phyloP scores from a whole-genome alignment of 2,113 vertebrate genomes.

The Plestiodon gilberti region DNA sequence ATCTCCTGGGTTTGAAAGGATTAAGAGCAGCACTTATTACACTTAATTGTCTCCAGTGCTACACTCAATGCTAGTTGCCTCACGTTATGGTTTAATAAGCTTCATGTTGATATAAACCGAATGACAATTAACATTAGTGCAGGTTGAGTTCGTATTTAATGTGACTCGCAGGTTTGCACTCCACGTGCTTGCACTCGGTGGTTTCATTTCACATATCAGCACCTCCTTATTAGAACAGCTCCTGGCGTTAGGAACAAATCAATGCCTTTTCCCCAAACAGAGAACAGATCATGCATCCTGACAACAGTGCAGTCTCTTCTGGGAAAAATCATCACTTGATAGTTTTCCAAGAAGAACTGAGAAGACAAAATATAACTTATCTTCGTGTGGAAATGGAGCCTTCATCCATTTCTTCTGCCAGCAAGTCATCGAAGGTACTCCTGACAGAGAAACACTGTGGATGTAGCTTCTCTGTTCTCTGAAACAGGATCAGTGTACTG shows the following conservation, averaged over 20 bases:
- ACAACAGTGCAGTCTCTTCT: not conserved
- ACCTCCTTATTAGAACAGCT: constrained; percentile 17
- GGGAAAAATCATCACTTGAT: not conserved
- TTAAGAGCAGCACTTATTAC: constrained; percentile 74
- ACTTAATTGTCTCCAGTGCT: constrained; percentile 73
- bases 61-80: constrained; percentile 64
- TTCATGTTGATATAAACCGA: constrained; percentile 63
- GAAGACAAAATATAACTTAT: not conserved
- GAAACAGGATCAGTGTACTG: constrained; percentile 13
- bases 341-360: not conserved
- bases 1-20: constrained; percentile 69
- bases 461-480: not conserved
- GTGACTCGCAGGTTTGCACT: constrained; percentile 45
- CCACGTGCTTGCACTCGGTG: fast-evolving
- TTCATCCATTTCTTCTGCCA: too few species aligned
- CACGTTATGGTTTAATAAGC: constrained; percentile 77
- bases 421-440: fast-evolving
- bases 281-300: constrained; percentile 21
- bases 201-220: constrained; percentile 25
- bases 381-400: not conserved
- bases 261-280: constrained; percentile 43
- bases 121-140: constrained; percentile 61
- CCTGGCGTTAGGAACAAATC: constrained; percentile 26
- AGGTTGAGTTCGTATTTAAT: constrained; percentile 43
- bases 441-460: not conserved